Percentiles rank a stretch among this genome's conserved stretches.
Evolutionary conservation across 2,888 invertebrate genomes (phyloP).

Genomic region (Agriopis marginaria): DNA sequence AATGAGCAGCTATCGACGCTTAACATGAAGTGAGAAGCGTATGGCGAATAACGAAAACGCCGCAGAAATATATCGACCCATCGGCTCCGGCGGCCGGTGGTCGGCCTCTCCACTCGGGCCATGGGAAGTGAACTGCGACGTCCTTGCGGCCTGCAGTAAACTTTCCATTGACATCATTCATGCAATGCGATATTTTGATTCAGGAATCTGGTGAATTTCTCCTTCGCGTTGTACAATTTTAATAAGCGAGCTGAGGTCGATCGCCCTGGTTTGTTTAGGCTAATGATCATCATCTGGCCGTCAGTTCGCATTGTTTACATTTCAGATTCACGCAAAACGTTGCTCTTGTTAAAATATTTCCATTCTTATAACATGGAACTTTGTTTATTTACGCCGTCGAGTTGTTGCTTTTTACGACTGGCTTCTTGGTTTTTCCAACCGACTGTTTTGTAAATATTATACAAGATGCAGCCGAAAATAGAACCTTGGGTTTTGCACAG

Average conservation of each 20-base stretch:
- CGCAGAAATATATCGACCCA: constrained; percentile 84
- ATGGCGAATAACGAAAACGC: constrained; percentile 72
- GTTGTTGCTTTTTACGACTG: constrained; percentile 39
- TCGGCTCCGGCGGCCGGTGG: constrained; percentile 61
- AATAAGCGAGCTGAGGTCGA: constrained; percentile 47
- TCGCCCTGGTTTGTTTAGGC: constrained; percentile 38
- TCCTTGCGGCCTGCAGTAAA: constrained; percentile 64
- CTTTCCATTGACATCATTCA: constrained; percentile 55
- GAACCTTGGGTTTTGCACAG: neutral
- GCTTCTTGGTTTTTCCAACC: constrained; percentile 20
- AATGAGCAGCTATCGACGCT: constrained; percentile 46
- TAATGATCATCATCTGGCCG: constrained; percentile 38
- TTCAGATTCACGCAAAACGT: constrained; percentile 23
- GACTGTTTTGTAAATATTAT: constrained; percentile 25
- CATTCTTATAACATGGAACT: constrained; percentile 30
- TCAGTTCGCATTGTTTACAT: constrained; percentile 40
- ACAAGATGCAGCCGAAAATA: constrained; percentile 9
- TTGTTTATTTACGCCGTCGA: constrained; percentile 42
- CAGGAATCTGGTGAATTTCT: constrained; percentile 43
- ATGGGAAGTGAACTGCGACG: constrained; percentile 68
- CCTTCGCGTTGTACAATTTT: constrained; percentile 30
- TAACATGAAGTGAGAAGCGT: constrained; percentile 40
- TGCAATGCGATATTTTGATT: constrained; percentile 36
- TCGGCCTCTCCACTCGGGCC: constrained; percentile 64
- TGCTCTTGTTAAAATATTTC: constrained; percentile 35